These are phyloP conservation scores for Amorpha juglandis DNA, from an alignment of 2,888 invertebrate genomes.

Conservation along the genomic window DNA sequence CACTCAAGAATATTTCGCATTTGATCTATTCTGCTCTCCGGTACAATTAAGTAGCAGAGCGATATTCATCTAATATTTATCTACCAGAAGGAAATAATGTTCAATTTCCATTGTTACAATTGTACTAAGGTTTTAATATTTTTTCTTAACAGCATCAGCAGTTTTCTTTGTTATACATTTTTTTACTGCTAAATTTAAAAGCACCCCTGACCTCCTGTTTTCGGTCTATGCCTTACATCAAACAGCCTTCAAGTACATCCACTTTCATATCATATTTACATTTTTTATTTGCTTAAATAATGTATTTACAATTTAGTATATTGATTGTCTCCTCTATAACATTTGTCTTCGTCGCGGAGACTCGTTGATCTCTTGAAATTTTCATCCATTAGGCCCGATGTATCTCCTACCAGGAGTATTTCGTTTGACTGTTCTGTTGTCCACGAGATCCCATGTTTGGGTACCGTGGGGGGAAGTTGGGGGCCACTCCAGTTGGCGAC, in stretches of 20 bases:
- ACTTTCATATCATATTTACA: background rate
- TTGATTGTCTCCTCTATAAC: background rate
- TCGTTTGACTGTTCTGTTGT: constrained; percentile 67
- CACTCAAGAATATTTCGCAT: background rate
- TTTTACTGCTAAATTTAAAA: background rate
- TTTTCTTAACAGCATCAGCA: background rate
- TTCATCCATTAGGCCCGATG: background rate
- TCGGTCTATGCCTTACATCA: background rate
- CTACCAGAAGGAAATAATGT: background rate
- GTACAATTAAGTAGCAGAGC: background rate
- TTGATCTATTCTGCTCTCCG: background rate
- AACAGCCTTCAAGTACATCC: background rate
- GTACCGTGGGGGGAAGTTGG: constrained; percentile 51
- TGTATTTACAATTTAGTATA: background rate
- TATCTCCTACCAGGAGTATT: constrained; percentile 32
- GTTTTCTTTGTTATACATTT: background rate
- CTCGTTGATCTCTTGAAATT: background rate
- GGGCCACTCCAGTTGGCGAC: constrained; percentile 60
- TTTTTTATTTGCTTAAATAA: background rate
- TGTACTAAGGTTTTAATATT: too few relatives aligned
- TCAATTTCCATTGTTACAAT: background rate
- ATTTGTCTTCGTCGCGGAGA: background rate
- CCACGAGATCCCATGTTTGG: constrained; percentile 48
- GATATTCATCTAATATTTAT: background rate
- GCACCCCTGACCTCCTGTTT: background rate